Conservation (phyloP, 1,140 invertebrate genomes). For the Metaphire vulgaris region DNA sequence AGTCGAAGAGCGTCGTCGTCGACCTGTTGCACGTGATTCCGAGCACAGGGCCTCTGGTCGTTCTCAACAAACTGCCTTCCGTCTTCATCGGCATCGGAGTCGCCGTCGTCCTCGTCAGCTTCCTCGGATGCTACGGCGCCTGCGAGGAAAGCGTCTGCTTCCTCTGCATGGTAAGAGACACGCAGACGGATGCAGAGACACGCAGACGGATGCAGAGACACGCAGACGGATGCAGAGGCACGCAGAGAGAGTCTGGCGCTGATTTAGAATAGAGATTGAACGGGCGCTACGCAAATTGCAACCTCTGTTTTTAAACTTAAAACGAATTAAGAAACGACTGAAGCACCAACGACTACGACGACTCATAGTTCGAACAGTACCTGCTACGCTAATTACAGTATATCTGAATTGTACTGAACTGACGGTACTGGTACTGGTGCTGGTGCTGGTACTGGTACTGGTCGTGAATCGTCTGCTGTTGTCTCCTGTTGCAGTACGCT, state of each 20-base stretch:
- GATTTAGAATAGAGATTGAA: neutral
- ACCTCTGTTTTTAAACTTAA: neutral
- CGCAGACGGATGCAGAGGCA: neutral
- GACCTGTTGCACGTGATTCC: neutral
- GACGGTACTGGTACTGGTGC: too few species aligned
- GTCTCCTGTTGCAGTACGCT: neutral
- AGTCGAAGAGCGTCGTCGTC: neutral
- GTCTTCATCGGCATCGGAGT: constrained; percentile 36
- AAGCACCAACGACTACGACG: too few species aligned
- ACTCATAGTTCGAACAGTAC: too few species aligned
- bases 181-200: neutral
- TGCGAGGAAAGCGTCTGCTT: constrained; percentile 21
- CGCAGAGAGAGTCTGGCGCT: neutral
- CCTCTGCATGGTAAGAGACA: constrained; percentile 26
- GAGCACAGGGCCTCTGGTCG: constrained; percentile 27
- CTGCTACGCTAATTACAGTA: too few species aligned
- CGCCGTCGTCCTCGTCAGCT: constrained; percentile 1
- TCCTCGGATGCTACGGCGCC: constrained; percentile 13
- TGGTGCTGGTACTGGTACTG: too few species aligned
- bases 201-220: neutral
- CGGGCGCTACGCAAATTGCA: neutral
- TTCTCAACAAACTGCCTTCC: constrained; percentile 9
- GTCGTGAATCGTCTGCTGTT: too few species aligned
- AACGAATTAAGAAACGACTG: too few species aligned
- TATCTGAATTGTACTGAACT: too few species aligned